A percentile compares a stretch with the other conserved stretches of the same genome.
Evolutionary conservation across 2,113 vertebrate genomes (phyloP).

Genomic region (Odocoileus hemionus): DNA sequence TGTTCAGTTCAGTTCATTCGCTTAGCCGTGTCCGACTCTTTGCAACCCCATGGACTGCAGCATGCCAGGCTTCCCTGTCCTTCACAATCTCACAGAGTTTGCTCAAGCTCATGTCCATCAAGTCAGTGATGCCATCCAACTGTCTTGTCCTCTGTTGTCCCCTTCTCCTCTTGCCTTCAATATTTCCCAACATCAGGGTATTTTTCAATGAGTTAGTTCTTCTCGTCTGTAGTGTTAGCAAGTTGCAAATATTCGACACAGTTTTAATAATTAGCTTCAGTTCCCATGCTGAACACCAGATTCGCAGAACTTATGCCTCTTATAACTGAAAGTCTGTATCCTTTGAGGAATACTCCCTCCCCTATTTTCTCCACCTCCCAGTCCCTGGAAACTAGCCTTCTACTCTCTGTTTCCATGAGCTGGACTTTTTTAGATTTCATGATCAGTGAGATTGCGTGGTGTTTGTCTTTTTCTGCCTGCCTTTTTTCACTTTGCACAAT

Average conservation of each 20-base stretch:
- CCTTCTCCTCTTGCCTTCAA: not conserved
- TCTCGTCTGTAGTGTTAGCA: rapidly evolving
- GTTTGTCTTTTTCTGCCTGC: not conserved
- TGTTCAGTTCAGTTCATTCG: not conserved
- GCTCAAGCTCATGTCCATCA: not conserved
- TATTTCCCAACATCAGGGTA: not conserved
- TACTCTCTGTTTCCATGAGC: not conserved
- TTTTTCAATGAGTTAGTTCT: not conserved
- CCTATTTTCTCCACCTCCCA: no score
- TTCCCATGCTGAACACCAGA: rapidly evolving
- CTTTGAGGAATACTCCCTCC: not conserved
- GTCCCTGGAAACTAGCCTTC: no score
- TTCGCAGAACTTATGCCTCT: rapidly evolving
- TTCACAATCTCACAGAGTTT: not conserved
- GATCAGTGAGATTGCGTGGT: rapidly evolving
- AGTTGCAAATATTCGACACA: rapidly evolving
- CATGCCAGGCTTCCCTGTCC: not conserved
- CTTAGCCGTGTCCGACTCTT: not conserved
- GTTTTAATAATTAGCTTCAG: rapidly evolving
- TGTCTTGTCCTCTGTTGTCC: rapidly evolving
- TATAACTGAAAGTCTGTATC: rapidly evolving
- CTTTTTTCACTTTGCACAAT: not conserved
- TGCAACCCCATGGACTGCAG: not conserved
- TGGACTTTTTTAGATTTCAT: rapidly evolving
- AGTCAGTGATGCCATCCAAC: not conserved